phyloP scores from a whole-genome alignment of 2,113 vertebrate species.

The Nothocercus nigrocapillus region DNA sequence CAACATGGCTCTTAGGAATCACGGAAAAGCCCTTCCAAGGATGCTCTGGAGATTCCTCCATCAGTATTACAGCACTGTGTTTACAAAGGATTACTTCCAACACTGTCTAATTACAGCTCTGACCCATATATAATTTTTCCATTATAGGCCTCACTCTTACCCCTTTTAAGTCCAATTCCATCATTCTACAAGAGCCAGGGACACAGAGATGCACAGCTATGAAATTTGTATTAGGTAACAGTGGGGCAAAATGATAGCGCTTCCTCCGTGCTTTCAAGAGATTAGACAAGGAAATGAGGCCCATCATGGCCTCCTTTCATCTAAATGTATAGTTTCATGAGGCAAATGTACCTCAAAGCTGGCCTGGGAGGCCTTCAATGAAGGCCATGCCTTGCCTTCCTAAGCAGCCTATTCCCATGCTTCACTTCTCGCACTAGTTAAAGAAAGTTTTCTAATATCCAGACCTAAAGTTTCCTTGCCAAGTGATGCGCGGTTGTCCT shows the following conservation, averaged over 20 bases:
- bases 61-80: background rate
- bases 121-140: conserved; percentile 29
- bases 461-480: background rate
- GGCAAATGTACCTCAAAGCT: background rate
- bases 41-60: conserved; percentile 12
- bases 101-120: conserved; percentile 48
- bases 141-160: conserved; percentile 21
- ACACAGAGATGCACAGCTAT: conserved; percentile 3
- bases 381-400: background rate
- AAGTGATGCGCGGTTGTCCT: background rate
- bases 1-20: conserved; percentile 14
- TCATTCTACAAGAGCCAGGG: background rate
- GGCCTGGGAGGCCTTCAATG: background rate
- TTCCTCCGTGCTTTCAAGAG: background rate
- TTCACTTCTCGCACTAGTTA: background rate
- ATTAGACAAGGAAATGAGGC: background rate
- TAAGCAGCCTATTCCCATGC: background rate
- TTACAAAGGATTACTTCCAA: conserved; percentile 27
- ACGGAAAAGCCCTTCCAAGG: conserved; percentile 18
- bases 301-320: background rate
- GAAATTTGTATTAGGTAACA: conserved; percentile 36
- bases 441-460: background rate
- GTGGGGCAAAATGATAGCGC: background rate
- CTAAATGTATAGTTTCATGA: background rate
- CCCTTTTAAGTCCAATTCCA: conserved; percentile 14